Base-by-base conservation (phyloP, 2,797 vertebrate genomes). In the Neosilurus hyrtlii region DNA sequence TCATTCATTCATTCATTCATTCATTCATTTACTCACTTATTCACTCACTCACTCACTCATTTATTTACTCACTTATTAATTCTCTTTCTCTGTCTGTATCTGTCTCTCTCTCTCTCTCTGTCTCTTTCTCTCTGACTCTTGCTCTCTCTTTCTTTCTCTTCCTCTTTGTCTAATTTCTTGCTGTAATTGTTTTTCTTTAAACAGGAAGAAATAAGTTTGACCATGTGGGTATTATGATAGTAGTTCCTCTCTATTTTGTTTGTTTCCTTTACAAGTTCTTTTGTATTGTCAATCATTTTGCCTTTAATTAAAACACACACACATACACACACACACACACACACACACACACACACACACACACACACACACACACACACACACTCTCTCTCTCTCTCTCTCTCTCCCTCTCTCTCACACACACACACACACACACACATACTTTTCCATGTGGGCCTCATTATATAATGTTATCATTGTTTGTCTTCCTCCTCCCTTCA, bases 261-360 rank as follows among this genome's bases (percentile, higher is more conserved):
- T 54, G 52, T 73, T 73, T 75, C 16, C 22, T 3, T 75, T 35
- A 35, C 72, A 57, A 26, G 54, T 74, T 20, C 52, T 74, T 74
- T 57, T 74, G 26, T 26, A 59, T 14, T 59, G 24, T 75, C 54
- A 75, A 56, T 75, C 26, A 75, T 75, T 59, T 52, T 72, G 49
- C 15, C 70, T 22, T 3, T 35, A 57, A 57, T 22, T 26, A 52
- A 74, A 9, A 10, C 24, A 74, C n/a, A 12, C 43, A 6, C 43
- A n/a, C 20, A 11, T 12, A 26, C 72, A 73, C 8, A 9, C 24
- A 73, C 22, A 11, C 37, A 5, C 37, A 22, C 20, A 10, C 26
- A 26, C 20, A 26, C 62, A 26, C 24, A 35, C 24, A n/a, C 59
- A 61, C 59, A 61, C 59, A 16, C 63, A 66, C 65, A 4, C 30